Base-by-base conservation (phyloP, 2,797 vertebrate genomes). In the Bovichtus diacanthus region DNA sequence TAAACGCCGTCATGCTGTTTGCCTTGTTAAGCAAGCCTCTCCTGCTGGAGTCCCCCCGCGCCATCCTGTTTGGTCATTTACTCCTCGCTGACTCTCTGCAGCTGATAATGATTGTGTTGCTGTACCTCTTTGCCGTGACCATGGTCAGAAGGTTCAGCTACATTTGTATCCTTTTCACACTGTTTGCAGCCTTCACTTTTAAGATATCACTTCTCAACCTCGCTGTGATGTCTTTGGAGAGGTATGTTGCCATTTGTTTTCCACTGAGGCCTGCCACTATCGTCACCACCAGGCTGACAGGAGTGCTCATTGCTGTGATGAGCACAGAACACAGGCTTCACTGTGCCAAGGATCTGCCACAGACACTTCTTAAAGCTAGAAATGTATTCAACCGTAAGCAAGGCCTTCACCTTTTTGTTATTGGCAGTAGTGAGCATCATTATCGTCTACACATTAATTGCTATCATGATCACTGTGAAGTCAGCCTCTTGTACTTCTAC, bases 11-110 rank as follows among this genome's bases (percentile, higher is more conserved):
- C 63, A 93, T 94, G 93, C 39, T 94, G 41, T 84, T 88, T 3
- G 65, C 89, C 18, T 10, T 95, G 51, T 25, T 84, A 50, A 88
- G 55, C 12, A 93, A 87, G 65, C 70, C 88, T 18, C 9, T 76
- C 7, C 80, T 94, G 7, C 62, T 80, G 59, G 91, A 93, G 60
- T 78, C 79, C 3, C 61, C 92, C 2, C 89, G 88, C 0, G 94
- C 93, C n/a, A 76, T 94, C 47, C 84, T 95, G 5, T 94, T 94
- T 38, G 84, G 79, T 18, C 91, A 94, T 58, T 76, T 95, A 82
- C 92, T 94, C 36, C n/a, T 92, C 7, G 78, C 53, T 5, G 92
- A 94, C 31, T 91, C 88, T 15, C 55, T 94, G 25, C 87, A 92
- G 56, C 74, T 94, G 9, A 1, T 91, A 0, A 0, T 80, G 7